Percentiles rank a stretch among this genome's conserved stretches.
phyloP scores from a whole-genome alignment of 2,797 vertebrate genomes.

The Trichosurus vulpecula region DNA sequence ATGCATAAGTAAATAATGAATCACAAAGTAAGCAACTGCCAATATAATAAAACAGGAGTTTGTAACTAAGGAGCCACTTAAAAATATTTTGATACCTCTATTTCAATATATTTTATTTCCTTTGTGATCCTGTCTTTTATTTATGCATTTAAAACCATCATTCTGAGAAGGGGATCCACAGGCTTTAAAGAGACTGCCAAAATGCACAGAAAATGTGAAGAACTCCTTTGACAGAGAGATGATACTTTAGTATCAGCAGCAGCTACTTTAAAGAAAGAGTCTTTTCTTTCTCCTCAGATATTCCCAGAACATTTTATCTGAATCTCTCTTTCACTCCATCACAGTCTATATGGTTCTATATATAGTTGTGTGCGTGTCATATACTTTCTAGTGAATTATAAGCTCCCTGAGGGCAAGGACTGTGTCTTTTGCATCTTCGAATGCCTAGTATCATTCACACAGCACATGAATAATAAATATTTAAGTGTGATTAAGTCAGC shows the following conservation, averaged over 20 bases:
- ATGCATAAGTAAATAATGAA: neutral
- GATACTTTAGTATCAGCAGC: neutral
- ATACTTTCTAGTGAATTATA: neutral
- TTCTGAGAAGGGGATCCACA: neutral
- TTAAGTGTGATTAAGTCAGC: neutral
- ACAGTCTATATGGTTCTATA: neutral
- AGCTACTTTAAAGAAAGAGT: neutral
- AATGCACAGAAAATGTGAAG: neutral
- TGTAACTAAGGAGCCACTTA: neutral
- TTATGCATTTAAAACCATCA: neutral
- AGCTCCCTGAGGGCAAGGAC: neutral
- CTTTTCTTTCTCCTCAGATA: neutral
- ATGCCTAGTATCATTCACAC: neutral
- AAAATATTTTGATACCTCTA: neutral
- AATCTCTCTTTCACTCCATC: neutral
- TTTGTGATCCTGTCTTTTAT: neutral
- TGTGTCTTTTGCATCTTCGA: neutral
- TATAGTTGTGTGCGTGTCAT: neutral
- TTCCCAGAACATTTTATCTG: neutral
- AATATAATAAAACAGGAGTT: neutral
- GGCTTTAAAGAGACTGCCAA: neutral
- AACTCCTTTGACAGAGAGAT: neutral
- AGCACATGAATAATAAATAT: neutral
- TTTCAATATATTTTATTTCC: neutral
- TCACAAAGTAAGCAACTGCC: neutral